Evolutionary conservation across 1,140 invertebrate genomes (phyloP).

Genomic region (Heliothis subflexa): DNA sequence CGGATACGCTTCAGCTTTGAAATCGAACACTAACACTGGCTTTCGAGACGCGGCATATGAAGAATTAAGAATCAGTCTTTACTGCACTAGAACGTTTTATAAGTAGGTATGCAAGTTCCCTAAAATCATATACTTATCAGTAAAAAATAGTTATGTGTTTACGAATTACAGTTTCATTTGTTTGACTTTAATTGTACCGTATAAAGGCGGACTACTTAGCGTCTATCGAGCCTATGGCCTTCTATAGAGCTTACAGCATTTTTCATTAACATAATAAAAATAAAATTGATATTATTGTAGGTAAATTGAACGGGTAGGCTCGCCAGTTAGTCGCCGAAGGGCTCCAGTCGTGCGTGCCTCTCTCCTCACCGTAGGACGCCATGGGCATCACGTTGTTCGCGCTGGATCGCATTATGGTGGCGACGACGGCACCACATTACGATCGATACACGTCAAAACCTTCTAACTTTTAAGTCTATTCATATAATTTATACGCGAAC

Average conservation of each 20-base stretch:
- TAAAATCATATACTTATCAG: too few species aligned
- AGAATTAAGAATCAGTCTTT: neutral
- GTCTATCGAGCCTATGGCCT: neutral
- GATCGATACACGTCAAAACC: constrained; percentile 64
- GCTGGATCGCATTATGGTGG: constrained; percentile 71
- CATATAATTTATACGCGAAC: constrained; percentile 40
- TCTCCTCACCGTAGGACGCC: constrained; percentile 70
- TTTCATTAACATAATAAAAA: constrained; percentile 31
- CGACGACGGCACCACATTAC: constrained; percentile 73
- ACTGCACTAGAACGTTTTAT: too few species aligned
- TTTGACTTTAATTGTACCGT: too few species aligned
- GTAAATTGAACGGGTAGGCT: constrained; percentile 44
- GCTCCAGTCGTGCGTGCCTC: constrained; percentile 68
- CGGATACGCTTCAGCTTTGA: too few species aligned
- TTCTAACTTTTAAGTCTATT: constrained; percentile 43
- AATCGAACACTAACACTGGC: too few species aligned
- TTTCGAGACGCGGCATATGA: too few species aligned
- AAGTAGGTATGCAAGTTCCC: too few species aligned
- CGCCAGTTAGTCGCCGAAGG: constrained; percentile 55
- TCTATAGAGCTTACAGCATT: neutral
- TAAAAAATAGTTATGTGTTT: too few species aligned
- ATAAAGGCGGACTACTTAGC: neutral
- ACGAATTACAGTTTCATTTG: too few species aligned
- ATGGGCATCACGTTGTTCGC: constrained; percentile 66
- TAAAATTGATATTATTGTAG: constrained; percentile 43